Conservation (phyloP, 2,888 invertebrate species). For the Gymnosoma rotundatum region DNA sequence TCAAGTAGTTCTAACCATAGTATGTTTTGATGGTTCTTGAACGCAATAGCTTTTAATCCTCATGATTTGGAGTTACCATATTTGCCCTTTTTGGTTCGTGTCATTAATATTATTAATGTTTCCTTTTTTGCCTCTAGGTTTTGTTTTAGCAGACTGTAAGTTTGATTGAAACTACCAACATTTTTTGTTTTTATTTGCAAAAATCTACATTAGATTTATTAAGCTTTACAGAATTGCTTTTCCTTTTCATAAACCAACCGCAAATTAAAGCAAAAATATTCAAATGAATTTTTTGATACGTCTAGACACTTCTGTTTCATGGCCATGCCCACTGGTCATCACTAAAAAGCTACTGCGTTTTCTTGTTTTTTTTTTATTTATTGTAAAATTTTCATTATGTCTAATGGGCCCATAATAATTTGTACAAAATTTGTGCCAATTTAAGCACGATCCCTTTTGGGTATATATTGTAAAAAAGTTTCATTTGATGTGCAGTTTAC, state of each 20-base stretch:
- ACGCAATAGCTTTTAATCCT: too few relatives aligned
- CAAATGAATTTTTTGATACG: conserved; percentile 67
- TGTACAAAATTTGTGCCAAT: conserved; percentile 70
- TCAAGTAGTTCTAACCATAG: too few relatives aligned
- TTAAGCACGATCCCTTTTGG: conserved; percentile 71
- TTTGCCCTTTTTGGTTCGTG: background rate
- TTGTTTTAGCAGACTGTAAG: too few relatives aligned
- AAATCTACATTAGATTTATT: too few relatives aligned
- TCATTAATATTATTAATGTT: too few relatives aligned
- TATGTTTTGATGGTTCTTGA: too few relatives aligned
- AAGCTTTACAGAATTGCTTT: background rate
- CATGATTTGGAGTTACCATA: too few relatives aligned
- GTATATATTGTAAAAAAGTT: background rate
- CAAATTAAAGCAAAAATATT: conserved; percentile 47
- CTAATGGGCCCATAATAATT: conserved; percentile 64
- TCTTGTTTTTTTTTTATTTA: conserved; percentile 8
- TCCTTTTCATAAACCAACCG: conserved; percentile 25
- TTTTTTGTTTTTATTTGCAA: background rate
- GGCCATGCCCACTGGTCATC: conserved; percentile 45
- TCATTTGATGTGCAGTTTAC: conserved; percentile 52
- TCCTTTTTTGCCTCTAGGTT: background rate
- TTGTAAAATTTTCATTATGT: conserved; percentile 29
- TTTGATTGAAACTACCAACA: too few relatives aligned
- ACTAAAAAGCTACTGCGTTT: conserved; percentile 45
- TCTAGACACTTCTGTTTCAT: conserved; percentile 67